A percentile compares a stretch with the other conserved stretches of the same genome.
Evolutionary conservation across 2,888 invertebrate genomes (phyloP).

Genomic region (Macaria notata): DNA sequence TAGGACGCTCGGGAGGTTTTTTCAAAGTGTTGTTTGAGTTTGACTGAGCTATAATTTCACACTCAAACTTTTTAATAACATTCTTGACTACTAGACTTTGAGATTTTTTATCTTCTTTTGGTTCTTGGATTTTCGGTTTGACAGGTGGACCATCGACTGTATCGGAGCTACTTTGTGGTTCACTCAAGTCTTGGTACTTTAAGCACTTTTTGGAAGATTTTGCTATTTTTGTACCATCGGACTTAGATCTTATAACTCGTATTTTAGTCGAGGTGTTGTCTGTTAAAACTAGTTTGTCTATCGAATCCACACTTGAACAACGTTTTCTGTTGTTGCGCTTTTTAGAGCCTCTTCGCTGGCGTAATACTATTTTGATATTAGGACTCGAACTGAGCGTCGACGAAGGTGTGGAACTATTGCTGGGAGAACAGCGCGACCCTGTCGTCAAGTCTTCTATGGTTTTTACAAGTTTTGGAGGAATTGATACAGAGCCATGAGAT

Average conservation of each 20-base stretch:
- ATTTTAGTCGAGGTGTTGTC: slow-evolving; percentile 59
- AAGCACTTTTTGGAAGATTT: slow-evolving; percentile 68
- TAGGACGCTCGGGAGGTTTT: slow-evolving; percentile 60
- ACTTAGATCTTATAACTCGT: slow-evolving; percentile 70
- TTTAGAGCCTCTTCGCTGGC: slow-evolving; percentile 68
- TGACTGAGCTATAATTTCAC: slow-evolving; percentile 68
- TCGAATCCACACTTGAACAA: slow-evolving; percentile 75
- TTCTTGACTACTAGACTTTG: slow-evolving; percentile 67
- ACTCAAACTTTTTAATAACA: slow-evolving; percentile 76
- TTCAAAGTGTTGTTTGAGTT: slow-evolving; percentile 57
- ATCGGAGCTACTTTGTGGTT: slow-evolving; percentile 66
- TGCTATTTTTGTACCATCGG: slow-evolving; percentile 71
- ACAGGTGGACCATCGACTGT: slow-evolving; percentile 64
- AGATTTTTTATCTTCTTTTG: slow-evolving; percentile 37
- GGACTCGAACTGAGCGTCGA: slow-evolving; percentile 74
- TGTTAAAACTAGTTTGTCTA: slow-evolving; percentile 61
- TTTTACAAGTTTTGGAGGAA: slow-evolving; percentile 81
- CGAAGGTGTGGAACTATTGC: slow-evolving; percentile 73
- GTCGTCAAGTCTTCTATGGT: slow-evolving; percentile 72
- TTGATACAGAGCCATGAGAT: slow-evolving; percentile 62
- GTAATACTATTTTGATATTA: slow-evolving; percentile 75
- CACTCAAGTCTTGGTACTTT: slow-evolving; percentile 63
- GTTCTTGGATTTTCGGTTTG: slow-evolving; percentile 44
- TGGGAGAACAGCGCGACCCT: slow-evolving; percentile 54
- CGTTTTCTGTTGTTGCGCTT: slow-evolving; percentile 76